Evolutionary conservation across 2,888 invertebrate genomes (phyloP).

Genomic region (Ametastegia equiseti): DNA sequence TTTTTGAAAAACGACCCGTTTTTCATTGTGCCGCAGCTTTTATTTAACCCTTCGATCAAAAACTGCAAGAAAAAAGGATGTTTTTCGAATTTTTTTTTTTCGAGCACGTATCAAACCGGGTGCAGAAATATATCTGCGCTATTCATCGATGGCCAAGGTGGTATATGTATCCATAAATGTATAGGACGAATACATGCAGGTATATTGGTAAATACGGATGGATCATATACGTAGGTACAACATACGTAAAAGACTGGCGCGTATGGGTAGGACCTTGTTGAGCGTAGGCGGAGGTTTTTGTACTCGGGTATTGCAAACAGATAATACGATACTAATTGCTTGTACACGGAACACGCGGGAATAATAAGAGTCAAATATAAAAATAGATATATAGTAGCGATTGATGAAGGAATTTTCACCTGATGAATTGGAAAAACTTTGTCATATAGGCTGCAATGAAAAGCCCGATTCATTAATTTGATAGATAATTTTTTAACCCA

Average conservation of each 20-base stretch:
- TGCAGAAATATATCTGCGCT: not conserved
- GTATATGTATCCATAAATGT: not conserved
- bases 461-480: too few species aligned
- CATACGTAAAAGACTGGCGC: not conserved
- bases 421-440: not conserved
- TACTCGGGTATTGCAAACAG: conserved; percentile 30
- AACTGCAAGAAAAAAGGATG: not conserved
- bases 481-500: too few species aligned
- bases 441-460: too few species aligned
- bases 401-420: not conserved
- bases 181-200: not conserved
- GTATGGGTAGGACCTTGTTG: conserved; percentile 14
- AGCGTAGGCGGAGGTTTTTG: not conserved
- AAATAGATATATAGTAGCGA: not conserved
- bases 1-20: too few species aligned
- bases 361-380: conserved; percentile 26
- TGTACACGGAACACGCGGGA: conserved; percentile 3
- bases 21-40: not conserved
- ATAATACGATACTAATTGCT: conserved; percentile 38
- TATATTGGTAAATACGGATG: not conserved
- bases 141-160: not conserved
- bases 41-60: not conserved
- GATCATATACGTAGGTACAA: not conserved
- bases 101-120: not conserved
- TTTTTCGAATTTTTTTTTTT: not conserved